Evolutionary conservation across 2,888 invertebrate genomes (phyloP), one percentile per base, ranked within the genome.

Genomic region (Hypselothyrea guttata): DNA sequence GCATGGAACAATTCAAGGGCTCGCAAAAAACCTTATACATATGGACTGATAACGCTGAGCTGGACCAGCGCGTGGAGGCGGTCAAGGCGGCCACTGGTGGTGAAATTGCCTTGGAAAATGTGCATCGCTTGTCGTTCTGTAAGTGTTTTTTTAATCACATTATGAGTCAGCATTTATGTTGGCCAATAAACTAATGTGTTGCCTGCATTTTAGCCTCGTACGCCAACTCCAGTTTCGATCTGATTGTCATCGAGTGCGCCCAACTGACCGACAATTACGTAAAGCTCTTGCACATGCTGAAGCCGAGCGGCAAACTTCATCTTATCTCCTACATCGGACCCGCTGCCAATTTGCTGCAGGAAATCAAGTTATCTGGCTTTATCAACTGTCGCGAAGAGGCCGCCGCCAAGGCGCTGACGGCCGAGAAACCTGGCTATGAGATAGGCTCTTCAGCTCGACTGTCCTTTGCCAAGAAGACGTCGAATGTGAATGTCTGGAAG

Each of bases 371-470:
- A 1, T 92, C 92, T 75, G 95, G 95, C 5, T 94, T 94, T 78
- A 86, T 92, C 61, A 87, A 88, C 75, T 69, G 72, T 7, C 51
- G 45, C 4, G 71, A 86, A 45, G 49, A 85, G 72, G 46, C 57
- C 4, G 88, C 88, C 34, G 73, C 71, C 3, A 56, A 75, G 7
- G 66, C 90, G 3, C 78, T 91, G 74, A 88, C 90, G 33, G 91
- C 92, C 60, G 91, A 92, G 53, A 95, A 94, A 88, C 94, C 95
- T 2, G 92, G 92, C 73, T 95, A 94, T 90, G 93, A 94, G 91
- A 92, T 93, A 16, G 94, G 94, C n/a, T 93, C 94, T 0, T 91
- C 93, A 8, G 90, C 92, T 0, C 91, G 92, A 60, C 85, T 94
- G 12, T 90, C 88, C 0, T 88, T 87, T 66, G 86, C 81, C 3